Evolutionary conservation across 53 echinoderm and acorn worm genomes (phyloP).

Genomic region (Apostichopus leukothele): DNA sequence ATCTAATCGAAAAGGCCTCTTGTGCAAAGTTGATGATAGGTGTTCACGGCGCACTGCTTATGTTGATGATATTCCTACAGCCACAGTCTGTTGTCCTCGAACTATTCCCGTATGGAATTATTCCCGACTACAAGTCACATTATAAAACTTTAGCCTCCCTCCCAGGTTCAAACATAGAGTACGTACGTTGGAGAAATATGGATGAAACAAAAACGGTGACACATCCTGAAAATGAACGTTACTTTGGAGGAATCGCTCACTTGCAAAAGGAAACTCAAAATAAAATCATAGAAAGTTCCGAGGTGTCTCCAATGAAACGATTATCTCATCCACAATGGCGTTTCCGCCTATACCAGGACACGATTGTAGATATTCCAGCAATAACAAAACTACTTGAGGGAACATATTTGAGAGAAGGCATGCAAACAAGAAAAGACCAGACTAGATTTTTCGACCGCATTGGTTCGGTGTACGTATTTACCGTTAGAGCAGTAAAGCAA

Average conservation of each 20-base stretch:
- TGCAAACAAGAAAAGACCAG: not conserved
- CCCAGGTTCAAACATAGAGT: conserved; percentile 58
- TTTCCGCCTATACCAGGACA: conserved; percentile 75
- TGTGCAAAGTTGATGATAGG: conserved; percentile 63
- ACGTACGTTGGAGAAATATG: conserved; percentile 60
- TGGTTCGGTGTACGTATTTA: not conserved
- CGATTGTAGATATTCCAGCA: conserved; percentile 56
- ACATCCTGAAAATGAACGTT: conserved; percentile 55
- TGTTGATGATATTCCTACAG: conserved; percentile 64
- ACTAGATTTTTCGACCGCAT: not conserved
- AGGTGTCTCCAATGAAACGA: conserved; percentile 55
- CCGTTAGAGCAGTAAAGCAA: not conserved
- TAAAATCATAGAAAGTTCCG: conserved; percentile 51
- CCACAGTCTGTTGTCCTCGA: conserved; percentile 56
- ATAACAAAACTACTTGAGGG: conserved; percentile 23
- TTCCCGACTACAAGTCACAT: conserved; percentile 66
- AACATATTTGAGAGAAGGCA: not conserved
- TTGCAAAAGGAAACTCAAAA: conserved; percentile 50
- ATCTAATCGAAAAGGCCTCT: conserved; percentile 49
- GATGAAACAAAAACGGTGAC: conserved; percentile 50
- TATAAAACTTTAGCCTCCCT: conserved; percentile 62
- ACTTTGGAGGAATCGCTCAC: conserved; percentile 64
- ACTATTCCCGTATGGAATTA: conserved; percentile 66
- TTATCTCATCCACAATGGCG: conserved; percentile 65
- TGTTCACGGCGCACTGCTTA: conserved; percentile 67